A percentile compares a stretch with the other conserved stretches of the same genome.
Conservation (phyloP, 2,113 vertebrate species). For the human (Homo sapiens) region GRCh38 chr6:23720001-23720500, state of each 20-base stretch:
- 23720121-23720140: neutral
- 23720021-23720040: neutral
- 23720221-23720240: neutral
- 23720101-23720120: neutral
- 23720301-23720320: neutral
- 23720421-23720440: neutral
- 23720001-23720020: no score
- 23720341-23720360: no score
- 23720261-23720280: neutral
- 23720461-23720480: neutral
- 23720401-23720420: neutral
- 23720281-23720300: neutral
- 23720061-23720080: neutral
- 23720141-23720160: neutral
- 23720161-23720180: neutral
- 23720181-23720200: neutral
- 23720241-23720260: neutral
- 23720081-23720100: neutral
- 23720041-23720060: neutral
- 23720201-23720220: neutral
- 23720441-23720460: neutral
- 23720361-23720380: neutral
- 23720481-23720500: neutral
- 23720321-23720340: neutral
- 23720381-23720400: neutral